Evolutionary conservation across 2,113 vertebrate species (phyloP), one percentile per base, ranked within the genome.

Genomic region (Myiopsitta monachus): DNA sequence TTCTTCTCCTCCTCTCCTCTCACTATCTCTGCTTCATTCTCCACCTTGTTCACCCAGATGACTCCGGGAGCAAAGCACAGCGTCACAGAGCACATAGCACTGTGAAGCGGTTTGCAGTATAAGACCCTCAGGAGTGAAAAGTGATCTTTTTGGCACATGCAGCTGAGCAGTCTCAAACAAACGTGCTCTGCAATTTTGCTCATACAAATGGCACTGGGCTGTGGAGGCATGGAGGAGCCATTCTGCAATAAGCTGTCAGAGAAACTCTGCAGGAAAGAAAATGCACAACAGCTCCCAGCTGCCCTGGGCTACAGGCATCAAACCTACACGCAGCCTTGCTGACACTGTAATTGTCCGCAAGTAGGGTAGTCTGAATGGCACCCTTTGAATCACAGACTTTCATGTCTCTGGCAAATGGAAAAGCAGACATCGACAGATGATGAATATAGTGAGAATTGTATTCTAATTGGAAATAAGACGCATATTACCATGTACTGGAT

Each of bases 401-500:
- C 87, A 88, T 86, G 95, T 92, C 94, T 92, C 88, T 31, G 63
- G 91, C 82, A 95, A 94, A 94, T 88, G 91, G 92, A 97, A 95
- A 97, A 95, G 85, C 92, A 94, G 96, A 94, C 94, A 90, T 96
- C 93, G 14, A 94, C 87, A 94, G 77, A 95, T 95, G 92, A 97
- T 92, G 51, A 96, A 97, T 94, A 91, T 94, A 94, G 93, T 90
- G 92, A 88, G 96, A 97, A 96, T 85, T 95, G 96, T 93, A 92
- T 97, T 97, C 73, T 95, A 97, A 96, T 96, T 92, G 91, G 90
- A 97, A 97, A 94, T 91, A 95, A 91, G 96, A 95, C 81, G 4
- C 96, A 79, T 88, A 95, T 94, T 96, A 74, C 95, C 90, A 93
- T 83, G 95, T 94, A 90, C 87, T 95, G 90, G 95, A 98, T 96